Evolutionary conservation across 1,140 invertebrate species (phyloP), one percentile per base, ranked within the genome.

Genomic region (Bombus polaris): DNA sequence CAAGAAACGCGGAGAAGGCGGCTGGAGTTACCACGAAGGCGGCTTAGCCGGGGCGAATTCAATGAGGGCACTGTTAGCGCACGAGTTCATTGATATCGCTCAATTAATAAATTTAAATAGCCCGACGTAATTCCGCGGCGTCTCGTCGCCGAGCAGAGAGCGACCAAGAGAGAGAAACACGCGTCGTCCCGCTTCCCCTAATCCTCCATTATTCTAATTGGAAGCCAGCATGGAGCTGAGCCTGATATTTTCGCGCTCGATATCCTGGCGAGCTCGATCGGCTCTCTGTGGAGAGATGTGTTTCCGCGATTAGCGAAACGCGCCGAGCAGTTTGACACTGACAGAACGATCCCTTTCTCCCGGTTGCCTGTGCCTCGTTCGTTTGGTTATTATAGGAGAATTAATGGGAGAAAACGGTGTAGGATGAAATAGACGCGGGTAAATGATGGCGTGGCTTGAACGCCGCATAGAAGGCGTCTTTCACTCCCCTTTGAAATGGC

Each of bases 41-140:
- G 85, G 80, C 85, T 78, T 89, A 88, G 88, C 83, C 71, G 77
- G 85, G 76, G 91, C 66, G 89, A 92, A 94, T 94, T 94, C 93
- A 94, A 94, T 94, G 93, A 93, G 90, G 88, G 87, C 92, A 92
- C 93, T 94, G 94, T 94, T 94, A 87, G 89, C 90, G 88, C 91
- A 90, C 89, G 91, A 92, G 94, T 94, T 94, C 94, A 94, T 94
- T 94, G 93, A 94, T 94, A 94, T 94, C 89, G 90, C 93, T 93
- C 93, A 93, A 94, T 94, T 94, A 93, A 93, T 94, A 93, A 92
- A 94, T 94, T 94, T 92, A 94, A 94, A 94, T 94, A 94, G 90
- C 89, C 92, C 92, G 86, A 91, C 90, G 90, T 90, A 91, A 93
- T 91, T 93, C 91, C 89, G 70, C 72, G 90, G 85, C 87, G 90